Evolutionary conservation across 2,113 vertebrate genomes (phyloP).

Genomic region (Nibea coibor): DNA sequence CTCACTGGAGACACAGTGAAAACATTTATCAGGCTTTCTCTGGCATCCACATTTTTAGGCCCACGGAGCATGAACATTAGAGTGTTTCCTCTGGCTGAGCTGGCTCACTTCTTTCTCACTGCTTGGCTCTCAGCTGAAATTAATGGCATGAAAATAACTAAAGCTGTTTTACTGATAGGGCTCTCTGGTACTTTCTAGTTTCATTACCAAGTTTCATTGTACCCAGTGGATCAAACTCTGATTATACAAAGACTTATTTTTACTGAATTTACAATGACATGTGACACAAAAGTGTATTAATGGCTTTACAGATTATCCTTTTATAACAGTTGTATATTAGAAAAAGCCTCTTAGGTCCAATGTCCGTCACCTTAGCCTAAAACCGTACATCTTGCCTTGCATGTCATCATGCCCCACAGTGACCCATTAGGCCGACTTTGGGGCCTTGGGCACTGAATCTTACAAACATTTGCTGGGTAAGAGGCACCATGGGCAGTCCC

Average conservation of each 20-base stretch:
- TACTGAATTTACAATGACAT: neutral
- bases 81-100: neutral
- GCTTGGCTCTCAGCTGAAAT: neutral
- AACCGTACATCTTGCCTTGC: neutral
- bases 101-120: neutral
- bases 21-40: neutral
- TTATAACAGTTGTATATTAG: neutral
- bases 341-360: neutral
- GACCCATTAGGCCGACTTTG: neutral
- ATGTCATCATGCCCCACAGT: neutral
- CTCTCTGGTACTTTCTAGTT: neutral
- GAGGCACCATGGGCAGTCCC: neutral
- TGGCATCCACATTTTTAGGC: neutral
- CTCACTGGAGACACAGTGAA: neutral
- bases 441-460: neutral
- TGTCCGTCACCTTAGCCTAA: neutral
- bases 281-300: too few species aligned
- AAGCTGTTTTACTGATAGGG: neutral
- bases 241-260: neutral
- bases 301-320: too few species aligned
- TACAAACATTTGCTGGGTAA: neutral
- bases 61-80: neutral
- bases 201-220: neutral
- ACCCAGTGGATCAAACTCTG: neutral
- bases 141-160: neutral